Evolutionary conservation across 2,888 invertebrate genomes (phyloP), one percentile per base, ranked within the genome.

Genomic region (Tenodera sinensis): DNA sequence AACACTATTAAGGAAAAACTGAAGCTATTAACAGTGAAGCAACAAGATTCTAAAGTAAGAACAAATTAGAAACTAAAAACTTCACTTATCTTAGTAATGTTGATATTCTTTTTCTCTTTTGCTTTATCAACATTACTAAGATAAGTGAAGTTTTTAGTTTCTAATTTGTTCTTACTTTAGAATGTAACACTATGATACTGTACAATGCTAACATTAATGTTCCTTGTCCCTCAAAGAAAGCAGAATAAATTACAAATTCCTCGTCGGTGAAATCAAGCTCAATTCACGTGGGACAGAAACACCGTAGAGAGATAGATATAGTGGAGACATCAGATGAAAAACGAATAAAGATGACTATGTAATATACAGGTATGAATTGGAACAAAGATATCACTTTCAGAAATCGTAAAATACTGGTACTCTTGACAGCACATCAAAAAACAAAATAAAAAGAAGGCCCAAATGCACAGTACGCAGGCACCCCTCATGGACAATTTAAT

Each of bases 401-500:
- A 82, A 88, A 88, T 89, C 88, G 83, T 88, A 88, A 89, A 89
- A 90, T 90, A 89, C 88, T 90, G 90, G 87, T 87, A 83, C 84
- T 84, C 88, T 86, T 47, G 85, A 89, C 85, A 83, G 85, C 89
- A 84, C 84, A 47, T 85, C 47, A 83, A 88, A 83, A 71, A 71
- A 71, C 42, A 42, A 42, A 20, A 20, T 71, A 71, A 20, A 71
- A 71, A 71, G 30, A 84, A 88, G 88, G 88, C 84, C 88, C 88
- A 88, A 71, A 84, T 84, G 88, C 84, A 84, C 88, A 84, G 83
- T 83, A 83, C 71, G 88, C 84, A 88, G 88, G 88, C 88, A 84
- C 92, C 81, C 86, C 86, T 81, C 30, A 42, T 34, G 87, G 82
- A 82, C 92, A 92, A 92, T 87, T 28, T 82, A 85, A 89, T 83